These are phyloP conservation scores for Chymomyza fuscimana DNA, from an alignment of 2,888 invertebrate genomes.

Conservation along the genomic window DNA sequence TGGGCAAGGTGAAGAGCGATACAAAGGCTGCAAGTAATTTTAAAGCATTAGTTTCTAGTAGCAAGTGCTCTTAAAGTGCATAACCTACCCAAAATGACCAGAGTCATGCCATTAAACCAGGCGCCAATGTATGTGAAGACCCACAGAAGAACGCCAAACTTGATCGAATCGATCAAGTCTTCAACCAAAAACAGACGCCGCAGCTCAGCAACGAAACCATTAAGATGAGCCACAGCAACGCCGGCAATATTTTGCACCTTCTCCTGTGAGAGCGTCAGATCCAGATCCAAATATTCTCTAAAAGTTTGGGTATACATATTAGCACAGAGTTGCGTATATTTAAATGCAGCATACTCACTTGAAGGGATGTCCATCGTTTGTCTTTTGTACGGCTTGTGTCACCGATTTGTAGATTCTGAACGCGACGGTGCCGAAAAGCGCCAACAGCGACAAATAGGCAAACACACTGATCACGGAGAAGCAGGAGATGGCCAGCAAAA, in stretches of 20 bases:
- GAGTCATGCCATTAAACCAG: constrained; percentile 99
- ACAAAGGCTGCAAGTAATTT: constrained; percentile 87
- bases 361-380: constrained; percentile 97
- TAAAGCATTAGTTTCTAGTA: neutral
- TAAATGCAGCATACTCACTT: constrained; percentile 84
- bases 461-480: constrained; percentile 97
- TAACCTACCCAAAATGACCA: constrained; percentile 92
- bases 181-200: constrained; percentile 97
- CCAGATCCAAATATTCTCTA: constrained; percentile 91
- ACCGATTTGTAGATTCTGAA: constrained; percentile 98
- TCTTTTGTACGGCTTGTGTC: constrained; percentile 97
- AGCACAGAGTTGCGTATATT: neutral
- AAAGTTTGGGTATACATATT: neutral
- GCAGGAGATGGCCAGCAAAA: constrained; percentile 95
- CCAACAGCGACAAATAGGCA: constrained; percentile 93
- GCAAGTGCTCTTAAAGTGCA: neutral
- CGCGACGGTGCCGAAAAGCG: constrained; percentile 91
- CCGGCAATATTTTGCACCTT: constrained; percentile 94
- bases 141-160: constrained; percentile 97
- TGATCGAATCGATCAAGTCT: constrained; percentile 96
- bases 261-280: constrained; percentile 93
- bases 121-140: constrained; percentile 98
- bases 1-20: constrained; percentile 95
- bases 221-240: constrained; percentile 91
- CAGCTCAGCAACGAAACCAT: constrained; percentile 89